Evolutionary conservation across 2,113 vertebrate genomes (phyloP).

Genomic region (Poicephalus meyeri): DNA sequence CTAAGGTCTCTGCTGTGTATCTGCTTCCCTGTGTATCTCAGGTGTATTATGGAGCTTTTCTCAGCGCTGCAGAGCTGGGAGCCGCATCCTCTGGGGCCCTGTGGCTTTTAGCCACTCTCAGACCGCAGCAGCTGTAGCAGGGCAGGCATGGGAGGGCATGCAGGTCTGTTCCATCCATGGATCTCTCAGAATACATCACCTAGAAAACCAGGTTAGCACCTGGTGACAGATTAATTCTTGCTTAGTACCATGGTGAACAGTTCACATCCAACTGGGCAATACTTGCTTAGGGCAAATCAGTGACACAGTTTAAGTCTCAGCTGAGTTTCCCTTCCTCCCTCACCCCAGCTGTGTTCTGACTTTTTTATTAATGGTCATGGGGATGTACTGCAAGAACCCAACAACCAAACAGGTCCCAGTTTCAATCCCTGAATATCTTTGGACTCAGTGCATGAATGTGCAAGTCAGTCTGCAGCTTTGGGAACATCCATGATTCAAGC

Average conservation of each 20-base stretch:
- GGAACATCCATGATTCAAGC: background rate
- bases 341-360: background rate
- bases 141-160: background rate
- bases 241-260: background rate
- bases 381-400: background rate
- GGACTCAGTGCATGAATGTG: background rate
- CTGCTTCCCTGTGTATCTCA: background rate
- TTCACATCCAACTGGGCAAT: background rate
- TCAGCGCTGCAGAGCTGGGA: background rate
- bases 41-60: background rate
- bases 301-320: background rate
- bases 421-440: background rate
- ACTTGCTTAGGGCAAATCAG: background rate
- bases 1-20: background rate
- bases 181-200: background rate
- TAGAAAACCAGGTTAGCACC: background rate
- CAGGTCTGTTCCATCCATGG: background rate
- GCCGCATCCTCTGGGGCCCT: fast-evolving
- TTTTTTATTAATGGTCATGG: background rate
- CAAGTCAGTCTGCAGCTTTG: background rate
- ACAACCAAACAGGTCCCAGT: background rate
- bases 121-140: background rate
- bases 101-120: background rate
- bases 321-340: background rate
- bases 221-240: background rate